These are phyloP conservation scores for Rhaphigaster nebulosa DNA, from an alignment of 2,888 invertebrate species.

Conservation along the genomic window DNA sequence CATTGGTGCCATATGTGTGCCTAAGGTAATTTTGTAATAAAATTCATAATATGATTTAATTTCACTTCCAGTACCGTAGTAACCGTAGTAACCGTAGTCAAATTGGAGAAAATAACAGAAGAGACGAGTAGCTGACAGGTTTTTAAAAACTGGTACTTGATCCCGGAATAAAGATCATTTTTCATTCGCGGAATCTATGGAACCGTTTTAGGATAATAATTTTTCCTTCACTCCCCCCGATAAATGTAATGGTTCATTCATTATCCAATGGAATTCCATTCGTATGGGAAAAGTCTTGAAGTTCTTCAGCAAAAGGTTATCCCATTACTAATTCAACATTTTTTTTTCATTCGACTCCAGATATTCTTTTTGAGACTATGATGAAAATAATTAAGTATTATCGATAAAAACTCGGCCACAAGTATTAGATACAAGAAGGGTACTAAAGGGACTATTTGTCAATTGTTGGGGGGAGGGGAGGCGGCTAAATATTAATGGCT, in stretches of 20 bases:
- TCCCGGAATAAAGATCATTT: too few relatives aligned
- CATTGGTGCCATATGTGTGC: too few relatives aligned
- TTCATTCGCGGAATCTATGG: too few relatives aligned
- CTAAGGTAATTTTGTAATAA: too few relatives aligned
- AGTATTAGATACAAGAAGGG: slow-evolving; percentile 31
- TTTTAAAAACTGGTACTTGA: too few relatives aligned
- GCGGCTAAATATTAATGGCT: slow-evolving; percentile 57
- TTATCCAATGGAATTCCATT: neutral
- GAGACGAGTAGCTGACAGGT: too few relatives aligned
- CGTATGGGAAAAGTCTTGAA: neutral
- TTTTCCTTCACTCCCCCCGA: too few relatives aligned
- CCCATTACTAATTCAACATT: neutral
- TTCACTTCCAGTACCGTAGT: too few relatives aligned
- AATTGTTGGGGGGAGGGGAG: slow-evolving; percentile 49
- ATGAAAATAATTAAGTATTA: neutral
- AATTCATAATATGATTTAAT: too few relatives aligned
- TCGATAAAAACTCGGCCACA: neutral
- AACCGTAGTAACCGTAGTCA: too few relatives aligned
- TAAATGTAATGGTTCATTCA: neutral
- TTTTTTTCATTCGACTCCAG: neutral
- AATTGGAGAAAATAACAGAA: too few relatives aligned
- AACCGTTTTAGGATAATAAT: too few relatives aligned
- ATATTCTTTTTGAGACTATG: neutral
- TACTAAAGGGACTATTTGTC: slow-evolving; percentile 54
- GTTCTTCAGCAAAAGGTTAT: neutral